Conservation (phyloP, 2,797 vertebrate species). For the Steatocranus sp. region DNA sequence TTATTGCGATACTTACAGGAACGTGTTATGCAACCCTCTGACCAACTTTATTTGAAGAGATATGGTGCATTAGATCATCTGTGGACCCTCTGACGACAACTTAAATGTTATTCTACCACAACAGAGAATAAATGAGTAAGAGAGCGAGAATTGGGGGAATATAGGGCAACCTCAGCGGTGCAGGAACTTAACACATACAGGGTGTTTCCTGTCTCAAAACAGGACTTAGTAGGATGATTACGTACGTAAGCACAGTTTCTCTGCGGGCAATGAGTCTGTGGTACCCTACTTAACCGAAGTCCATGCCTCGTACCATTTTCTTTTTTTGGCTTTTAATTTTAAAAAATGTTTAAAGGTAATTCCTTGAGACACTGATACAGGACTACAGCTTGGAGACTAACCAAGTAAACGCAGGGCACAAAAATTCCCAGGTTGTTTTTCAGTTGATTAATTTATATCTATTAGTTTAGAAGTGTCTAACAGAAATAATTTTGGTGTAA, state of each 20-base stretch:
- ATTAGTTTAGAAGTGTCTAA: background rate
- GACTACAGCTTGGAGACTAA: background rate
- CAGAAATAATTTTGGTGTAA: background rate
- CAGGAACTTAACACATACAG: background rate
- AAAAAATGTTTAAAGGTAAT: background rate
- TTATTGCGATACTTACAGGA: background rate
- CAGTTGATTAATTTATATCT: background rate
- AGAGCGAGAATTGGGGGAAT: background rate
- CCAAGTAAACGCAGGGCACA: background rate
- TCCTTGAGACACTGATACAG: background rate
- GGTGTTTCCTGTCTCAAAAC: background rate
- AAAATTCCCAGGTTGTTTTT: fast-evolving
- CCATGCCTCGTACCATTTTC: fast-evolving
- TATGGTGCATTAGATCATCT: fast-evolving
- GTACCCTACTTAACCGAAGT: background rate
- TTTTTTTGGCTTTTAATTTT: background rate
- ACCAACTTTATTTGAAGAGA: background rate
- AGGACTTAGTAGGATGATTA: background rate
- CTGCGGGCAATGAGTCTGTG: fast-evolving
- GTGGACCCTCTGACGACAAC: background rate
- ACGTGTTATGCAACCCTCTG: fast-evolving
- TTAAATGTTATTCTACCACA: background rate
- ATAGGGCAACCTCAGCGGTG: background rate
- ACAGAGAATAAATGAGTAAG: background rate
- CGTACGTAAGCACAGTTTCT: fast-evolving